Base-by-base conservation (phyloP, 2,113 vertebrate genomes). In the Eudyptes chrysolophus region DNA sequence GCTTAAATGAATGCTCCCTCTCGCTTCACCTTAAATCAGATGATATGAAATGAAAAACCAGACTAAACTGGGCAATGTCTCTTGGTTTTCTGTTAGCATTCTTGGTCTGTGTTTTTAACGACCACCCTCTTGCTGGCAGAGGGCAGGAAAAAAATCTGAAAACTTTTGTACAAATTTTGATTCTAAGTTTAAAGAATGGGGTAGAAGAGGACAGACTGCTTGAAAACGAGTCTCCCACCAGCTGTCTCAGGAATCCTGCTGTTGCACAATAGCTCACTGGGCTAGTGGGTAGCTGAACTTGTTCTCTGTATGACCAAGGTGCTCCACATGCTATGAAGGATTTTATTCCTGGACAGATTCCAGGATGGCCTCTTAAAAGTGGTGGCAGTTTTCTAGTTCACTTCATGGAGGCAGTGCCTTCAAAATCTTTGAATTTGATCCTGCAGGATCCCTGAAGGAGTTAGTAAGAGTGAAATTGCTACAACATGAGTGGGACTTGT, bases 1-100 rank as follows among this genome's bases (percentile, higher is more conserved):
- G 40, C 61, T 92, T 95, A 94, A 96, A 90, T 85, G 77, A 92
- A 95, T 87, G 83, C 32, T 87, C 72, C 55, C 46, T 87, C 70
- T 86, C 13, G 9, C 71, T 85, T 89, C 70, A 76, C 27, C 46
- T 94, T 84, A 87, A 86, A 94, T 97, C 88, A 96, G 77, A 49
- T 60, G 18, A 46, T 61, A 40, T 36, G 75, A 96, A 96, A 94
- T 76, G 36, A 74, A 92, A 90, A 95, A 85, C 3, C 42, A 89
- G 79, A 83, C 49, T 64, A 22, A 27, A 21, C 34, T 13, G 19
- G 60, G n/a, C 58, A 87, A 18, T 49, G 58, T 58, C 36, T 92
- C 72, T 62, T 44, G 34, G 9, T 80, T 95, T 89, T 75, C 60
- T 72, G 42, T 91, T 94, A 70, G 42, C 10, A 5, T 75, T 80